Evolutionary conservation across 2,888 invertebrate genomes (phyloP).

Genomic region (Meta bourneti): DNA sequence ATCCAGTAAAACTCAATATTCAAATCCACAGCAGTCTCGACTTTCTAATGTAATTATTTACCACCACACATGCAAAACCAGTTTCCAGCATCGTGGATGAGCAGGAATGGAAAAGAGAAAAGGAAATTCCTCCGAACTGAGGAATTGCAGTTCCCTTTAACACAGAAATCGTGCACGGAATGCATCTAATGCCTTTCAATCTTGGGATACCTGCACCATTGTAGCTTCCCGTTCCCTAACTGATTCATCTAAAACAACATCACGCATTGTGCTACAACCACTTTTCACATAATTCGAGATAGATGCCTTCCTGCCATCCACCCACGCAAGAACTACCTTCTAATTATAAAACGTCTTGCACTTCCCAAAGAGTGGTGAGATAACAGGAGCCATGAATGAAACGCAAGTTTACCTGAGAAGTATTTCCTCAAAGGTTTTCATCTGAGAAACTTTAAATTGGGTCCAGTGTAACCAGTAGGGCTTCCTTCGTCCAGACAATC

Average conservation of each 20-base stretch:
- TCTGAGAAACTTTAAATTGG: background rate
- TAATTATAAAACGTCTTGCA: background rate
- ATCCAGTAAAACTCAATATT: background rate
- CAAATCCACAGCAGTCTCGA: background rate
- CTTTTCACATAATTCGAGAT: background rate
- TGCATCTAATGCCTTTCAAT: background rate
- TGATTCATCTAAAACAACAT: background rate
- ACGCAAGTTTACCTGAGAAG: background rate
- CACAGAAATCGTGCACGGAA: conserved; percentile 8
- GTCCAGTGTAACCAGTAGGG: background rate
- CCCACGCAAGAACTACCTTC: background rate
- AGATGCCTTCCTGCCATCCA: background rate
- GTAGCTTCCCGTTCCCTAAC: background rate
- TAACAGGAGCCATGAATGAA: background rate
- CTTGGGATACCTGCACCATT: background rate
- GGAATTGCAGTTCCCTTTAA: background rate
- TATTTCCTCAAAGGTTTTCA: background rate
- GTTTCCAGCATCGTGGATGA: background rate
- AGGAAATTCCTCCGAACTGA: background rate
- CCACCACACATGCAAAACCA: background rate
- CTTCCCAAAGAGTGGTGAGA: background rate
- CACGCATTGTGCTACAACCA: background rate
- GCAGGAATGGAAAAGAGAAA: background rate
- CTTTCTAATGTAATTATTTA: background rate
- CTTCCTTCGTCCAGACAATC: background rate